Base-by-base conservation (phyloP, 53 echinoderm and acorn worm genomes). In the Stichopus horrens region DNA sequence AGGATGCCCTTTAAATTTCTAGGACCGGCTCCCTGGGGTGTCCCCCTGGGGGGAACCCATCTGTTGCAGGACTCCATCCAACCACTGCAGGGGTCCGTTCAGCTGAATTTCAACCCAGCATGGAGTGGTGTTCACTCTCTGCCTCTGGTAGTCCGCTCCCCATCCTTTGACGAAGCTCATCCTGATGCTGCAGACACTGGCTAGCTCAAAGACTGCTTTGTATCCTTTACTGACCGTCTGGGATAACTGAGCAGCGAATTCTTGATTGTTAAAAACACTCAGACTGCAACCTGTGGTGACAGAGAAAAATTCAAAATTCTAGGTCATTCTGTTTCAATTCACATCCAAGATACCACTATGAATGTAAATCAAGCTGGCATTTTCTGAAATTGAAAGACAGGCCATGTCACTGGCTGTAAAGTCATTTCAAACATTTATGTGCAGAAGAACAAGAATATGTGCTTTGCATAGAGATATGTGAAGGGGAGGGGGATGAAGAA, bases 101-200 rank as follows among this genome's bases (percentile, higher is more conserved):
- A 91, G 90, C 74, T 92, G 92, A 74, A 94, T 88, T 67, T 94
- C 94, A 23, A 94, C 92, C 94, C 94, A 94, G 71, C 94, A 94
- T 4, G 94, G 94, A 8, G 94, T 94, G 83, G 92, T 92, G 76
- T 90, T 94, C 66, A 94, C 92, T 53, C 91, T 94, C 87, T 94
- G 94, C 5, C 94, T 88, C 51, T 92, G 90, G 89, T 94, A 94
- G 75, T 94, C 94, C 5, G 94, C 94, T 11, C 94, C 94, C 94
- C 94, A 94, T n/a, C 94, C 94, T 66, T 94, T 94, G 54, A 94
- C 94, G 56, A 94, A 94, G 73, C 94, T 94, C 94, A 94, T 90
- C 21, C 94, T 88, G 89, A 94, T 94, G 75, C 90, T 94, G 90
- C 94, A 94, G 89, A 94, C 92, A 19, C 92, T 79, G 19, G 94